phyloP scores from a whole-genome alignment of 2,888 invertebrate genomes.

The Steromphala cineraria region DNA sequence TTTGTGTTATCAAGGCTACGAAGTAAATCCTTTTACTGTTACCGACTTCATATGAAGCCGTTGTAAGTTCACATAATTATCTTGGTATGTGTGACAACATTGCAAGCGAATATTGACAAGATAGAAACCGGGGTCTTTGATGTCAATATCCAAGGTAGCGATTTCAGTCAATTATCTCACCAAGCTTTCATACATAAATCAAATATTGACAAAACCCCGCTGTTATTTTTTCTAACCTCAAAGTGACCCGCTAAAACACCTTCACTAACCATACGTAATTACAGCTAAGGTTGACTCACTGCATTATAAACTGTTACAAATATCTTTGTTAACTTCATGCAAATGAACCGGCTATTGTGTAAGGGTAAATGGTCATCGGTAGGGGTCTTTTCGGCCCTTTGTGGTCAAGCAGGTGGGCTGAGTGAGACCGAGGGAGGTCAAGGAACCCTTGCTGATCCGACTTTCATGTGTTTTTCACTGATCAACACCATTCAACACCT shows the following conservation, averaged over 20 bases:
- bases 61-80: no score
- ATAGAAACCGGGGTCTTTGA: no score
- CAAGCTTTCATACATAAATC: not conserved
- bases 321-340: not conserved
- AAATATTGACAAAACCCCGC: not conserved
- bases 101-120: no score
- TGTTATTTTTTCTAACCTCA: not conserved
- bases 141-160: no score
- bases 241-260: not conserved
- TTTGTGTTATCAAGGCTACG: no score
- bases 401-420: not conserved
- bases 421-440: not conserved
- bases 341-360: not conserved
- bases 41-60: no score
- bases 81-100: no score
- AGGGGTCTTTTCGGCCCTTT: not conserved
- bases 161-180: not conserved
- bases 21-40: no score
- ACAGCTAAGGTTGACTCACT: not conserved
- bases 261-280: not conserved
- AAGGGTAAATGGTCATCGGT: not conserved
- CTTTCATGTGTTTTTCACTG: no score
- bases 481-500: not conserved
- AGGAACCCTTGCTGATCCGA: not conserved
- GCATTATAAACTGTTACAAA: not conserved